phyloP scores from a whole-genome alignment of 2,797 vertebrate genomes.

The Eulemur albifrons region DNA sequence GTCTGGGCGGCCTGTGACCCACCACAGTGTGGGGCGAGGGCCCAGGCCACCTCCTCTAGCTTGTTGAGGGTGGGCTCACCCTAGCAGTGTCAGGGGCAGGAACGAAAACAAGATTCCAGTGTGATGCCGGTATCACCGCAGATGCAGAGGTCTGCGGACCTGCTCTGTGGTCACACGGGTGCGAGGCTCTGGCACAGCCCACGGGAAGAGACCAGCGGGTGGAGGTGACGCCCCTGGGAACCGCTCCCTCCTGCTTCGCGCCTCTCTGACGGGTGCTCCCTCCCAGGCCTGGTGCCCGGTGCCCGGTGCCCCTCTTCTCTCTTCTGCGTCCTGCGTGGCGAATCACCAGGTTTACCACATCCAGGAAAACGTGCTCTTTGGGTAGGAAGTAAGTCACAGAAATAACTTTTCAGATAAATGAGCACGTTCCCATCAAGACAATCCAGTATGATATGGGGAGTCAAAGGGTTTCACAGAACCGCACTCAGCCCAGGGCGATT shows the following conservation, averaged over 20 bases:
- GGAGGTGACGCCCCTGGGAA: background rate
- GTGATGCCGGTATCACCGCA: accelerated
- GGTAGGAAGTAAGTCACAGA: accelerated
- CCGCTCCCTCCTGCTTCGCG: background rate
- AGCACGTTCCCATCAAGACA: background rate
- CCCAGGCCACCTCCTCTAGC: background rate
- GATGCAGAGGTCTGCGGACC: background rate
- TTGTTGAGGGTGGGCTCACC: too few relatives aligned
- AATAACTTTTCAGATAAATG: accelerated
- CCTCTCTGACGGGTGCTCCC: accelerated
- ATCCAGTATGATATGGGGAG: accelerated
- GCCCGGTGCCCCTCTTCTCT: background rate
- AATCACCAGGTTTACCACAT: accelerated
- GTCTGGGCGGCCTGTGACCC: accelerated
- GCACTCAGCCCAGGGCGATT: background rate
- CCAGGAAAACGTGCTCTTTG: accelerated
- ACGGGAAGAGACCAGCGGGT: background rate
- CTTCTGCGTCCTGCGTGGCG: background rate
- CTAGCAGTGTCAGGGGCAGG: accelerated
- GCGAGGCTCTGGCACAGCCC: background rate
- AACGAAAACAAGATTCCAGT: background rate
- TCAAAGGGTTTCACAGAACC: background rate
- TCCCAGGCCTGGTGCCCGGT: accelerated
- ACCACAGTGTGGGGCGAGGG: background rate
- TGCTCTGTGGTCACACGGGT: background rate